Evolutionary conservation across 1,140 invertebrate species (phyloP).

Genomic region (Hetaerina americana): DNA sequence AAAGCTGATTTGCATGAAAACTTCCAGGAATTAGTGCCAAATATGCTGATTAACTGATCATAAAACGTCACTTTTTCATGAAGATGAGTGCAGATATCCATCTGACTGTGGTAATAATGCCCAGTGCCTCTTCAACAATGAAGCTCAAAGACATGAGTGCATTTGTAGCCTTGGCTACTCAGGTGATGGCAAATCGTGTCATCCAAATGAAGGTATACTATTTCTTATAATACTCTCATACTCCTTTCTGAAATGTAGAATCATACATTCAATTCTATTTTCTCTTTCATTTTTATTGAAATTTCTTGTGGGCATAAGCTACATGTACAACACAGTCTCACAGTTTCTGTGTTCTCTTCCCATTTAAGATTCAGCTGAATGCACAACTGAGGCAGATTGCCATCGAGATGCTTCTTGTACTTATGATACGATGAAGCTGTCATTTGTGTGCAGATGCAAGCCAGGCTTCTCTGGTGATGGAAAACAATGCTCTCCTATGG

Average conservation of each 20-base stretch:
- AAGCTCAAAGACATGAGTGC: slow-evolving; percentile 9
- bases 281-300: background rate
- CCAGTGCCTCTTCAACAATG: slow-evolving; percentile 11
- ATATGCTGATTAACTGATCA: background rate
- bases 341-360: background rate
- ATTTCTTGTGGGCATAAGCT: no score
- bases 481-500: slow-evolving; percentile 32
- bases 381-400: slow-evolving; percentile 26
- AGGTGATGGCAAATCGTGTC: slow-evolving; percentile 29
- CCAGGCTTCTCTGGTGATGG: slow-evolving; percentile 67
- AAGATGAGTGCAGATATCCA: slow-evolving; percentile 21
- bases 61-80: slow-evolving; percentile 19
- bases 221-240: no score
- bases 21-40: no score
- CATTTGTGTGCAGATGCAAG: slow-evolving; percentile 62
- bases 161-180: slow-evolving; percentile 25
- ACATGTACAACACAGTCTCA: no score
- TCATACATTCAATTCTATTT: background rate
- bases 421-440: slow-evolving; percentile 32
- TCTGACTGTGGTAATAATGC: slow-evolving; percentile 18
- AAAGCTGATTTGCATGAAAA: background rate
- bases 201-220: background rate
- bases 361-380: background rate
- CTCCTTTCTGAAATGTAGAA: no score
- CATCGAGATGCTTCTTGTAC: slow-evolving; percentile 48